Evolutionary conservation across 2,113 vertebrate species (phyloP).

Genomic region (Archilochus colubris): DNA sequence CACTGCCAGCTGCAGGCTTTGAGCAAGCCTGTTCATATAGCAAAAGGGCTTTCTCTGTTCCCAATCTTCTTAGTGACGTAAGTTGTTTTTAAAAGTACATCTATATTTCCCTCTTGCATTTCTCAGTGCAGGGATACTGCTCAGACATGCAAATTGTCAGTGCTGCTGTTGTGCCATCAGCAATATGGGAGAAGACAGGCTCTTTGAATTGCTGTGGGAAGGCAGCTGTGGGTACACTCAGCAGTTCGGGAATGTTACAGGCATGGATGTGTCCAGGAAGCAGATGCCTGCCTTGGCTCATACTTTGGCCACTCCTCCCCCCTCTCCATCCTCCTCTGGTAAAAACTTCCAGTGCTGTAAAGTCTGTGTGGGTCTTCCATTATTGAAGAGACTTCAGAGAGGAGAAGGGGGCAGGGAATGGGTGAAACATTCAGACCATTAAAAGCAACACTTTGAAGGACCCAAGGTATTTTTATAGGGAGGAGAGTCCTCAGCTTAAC

Average conservation of each 20-base stretch:
- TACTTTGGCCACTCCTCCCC: not conserved
- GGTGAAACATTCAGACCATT: not conserved
- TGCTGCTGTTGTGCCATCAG: not conserved
- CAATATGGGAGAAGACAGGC: not conserved
- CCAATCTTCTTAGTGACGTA: not conserved
- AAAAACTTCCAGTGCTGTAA: not conserved
- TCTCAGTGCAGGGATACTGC: not conserved
- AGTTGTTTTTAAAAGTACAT: not conserved
- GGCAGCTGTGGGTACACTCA: not conserved
- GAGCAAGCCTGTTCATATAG: not conserved
- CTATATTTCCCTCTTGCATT: not conserved
- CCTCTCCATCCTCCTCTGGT: not conserved
- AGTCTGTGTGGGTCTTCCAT: not conserved
- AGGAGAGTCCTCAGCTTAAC: not conserved
- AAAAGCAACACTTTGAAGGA: not conserved
- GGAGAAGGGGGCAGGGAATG: not conserved
- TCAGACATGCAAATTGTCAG: accelerated
- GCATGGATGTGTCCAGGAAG: not conserved
- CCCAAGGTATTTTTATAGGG: not conserved
- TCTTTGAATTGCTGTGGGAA: not conserved
- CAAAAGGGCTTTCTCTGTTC: not conserved
- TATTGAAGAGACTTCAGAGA: not conserved
- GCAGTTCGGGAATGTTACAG: not conserved
- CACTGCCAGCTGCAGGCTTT: not conserved
- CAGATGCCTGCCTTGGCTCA: not conserved